These are phyloP conservation scores for Oedothorax gibbosus DNA, from an alignment of 1,140 invertebrate genomes.

Conservation along the genomic window DNA sequence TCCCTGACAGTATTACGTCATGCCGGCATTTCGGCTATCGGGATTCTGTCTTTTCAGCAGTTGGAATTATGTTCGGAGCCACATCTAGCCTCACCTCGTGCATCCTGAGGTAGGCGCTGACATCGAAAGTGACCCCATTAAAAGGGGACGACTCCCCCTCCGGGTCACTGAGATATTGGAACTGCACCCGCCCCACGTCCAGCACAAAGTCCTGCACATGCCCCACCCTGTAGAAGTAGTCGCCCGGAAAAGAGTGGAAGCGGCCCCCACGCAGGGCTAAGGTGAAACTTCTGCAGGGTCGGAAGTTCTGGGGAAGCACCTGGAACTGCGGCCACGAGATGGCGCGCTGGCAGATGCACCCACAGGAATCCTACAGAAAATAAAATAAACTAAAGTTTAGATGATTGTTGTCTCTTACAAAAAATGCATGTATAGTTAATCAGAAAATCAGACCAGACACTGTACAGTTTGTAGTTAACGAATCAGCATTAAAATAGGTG, in stretches of 20 bases:
- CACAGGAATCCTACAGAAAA: constrained; percentile 36
- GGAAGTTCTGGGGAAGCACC: constrained; percentile 46
- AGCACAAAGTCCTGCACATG: constrained; percentile 50
- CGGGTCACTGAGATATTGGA: constrained; percentile 47
- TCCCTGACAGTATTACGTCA: no score
- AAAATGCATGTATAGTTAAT: background rate
- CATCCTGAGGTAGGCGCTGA: constrained; percentile 45
- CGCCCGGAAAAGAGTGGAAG: constrained; percentile 38
- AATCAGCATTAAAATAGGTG: no score
- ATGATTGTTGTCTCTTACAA: background rate
- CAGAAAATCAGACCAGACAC: background rate
- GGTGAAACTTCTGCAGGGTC: constrained; percentile 45
- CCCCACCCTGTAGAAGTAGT: constrained; percentile 53
- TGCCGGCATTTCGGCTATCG: no score
- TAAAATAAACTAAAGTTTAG: background rate
- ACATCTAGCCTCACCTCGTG: constrained; percentile 14
- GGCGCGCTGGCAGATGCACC: constrained; percentile 40
- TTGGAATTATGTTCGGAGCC: no score
- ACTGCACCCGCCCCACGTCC: constrained; percentile 23
- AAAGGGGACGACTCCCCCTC: constrained; percentile 42
- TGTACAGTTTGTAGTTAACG: no score
- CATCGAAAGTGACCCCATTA: constrained; percentile 50
- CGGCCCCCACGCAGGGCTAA: constrained; percentile 40
- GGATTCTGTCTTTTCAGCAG: no score
- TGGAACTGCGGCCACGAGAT: constrained; percentile 50